phyloP scores from a whole-genome alignment of 2,113 vertebrate species.

The Bujurquina vittata region DNA sequence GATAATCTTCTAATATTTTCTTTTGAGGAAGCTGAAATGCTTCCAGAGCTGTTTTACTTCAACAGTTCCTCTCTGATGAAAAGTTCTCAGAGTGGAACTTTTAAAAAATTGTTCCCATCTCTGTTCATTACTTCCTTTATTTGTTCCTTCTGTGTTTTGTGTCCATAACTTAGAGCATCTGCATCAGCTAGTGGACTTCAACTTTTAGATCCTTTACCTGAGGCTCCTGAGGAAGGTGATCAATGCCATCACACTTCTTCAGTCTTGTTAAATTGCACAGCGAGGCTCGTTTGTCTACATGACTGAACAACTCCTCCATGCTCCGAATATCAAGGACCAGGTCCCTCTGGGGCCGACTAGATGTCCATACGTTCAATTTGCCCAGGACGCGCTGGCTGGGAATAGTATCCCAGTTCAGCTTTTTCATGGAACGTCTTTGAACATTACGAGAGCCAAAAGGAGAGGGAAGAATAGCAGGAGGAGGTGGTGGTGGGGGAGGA shows the following conservation, averaged over 20 bases:
- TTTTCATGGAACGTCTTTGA: conserved; percentile 78
- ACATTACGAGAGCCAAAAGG: conserved; percentile 26
- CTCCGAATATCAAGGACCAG: conserved; percentile 78
- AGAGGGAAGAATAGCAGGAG: background rate
- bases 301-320: conserved; percentile 86
- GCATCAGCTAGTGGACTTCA: background rate
- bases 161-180: background rate
- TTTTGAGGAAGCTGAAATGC: conserved; percentile 40
- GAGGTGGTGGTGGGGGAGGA: conserved; percentile 31
- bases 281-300: conserved; percentile 63
- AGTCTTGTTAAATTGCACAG: conserved; percentile 25
- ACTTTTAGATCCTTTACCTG: conserved; percentile 44
- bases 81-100: conserved; percentile 3
- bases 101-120: conserved; percentile 40
- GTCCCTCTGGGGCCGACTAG: conserved; percentile 60
- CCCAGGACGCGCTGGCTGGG: conserved; percentile 81
- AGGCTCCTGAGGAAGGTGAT: conserved; percentile 36
- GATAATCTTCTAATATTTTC: background rate
- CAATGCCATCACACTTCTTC: conserved; percentile 54
- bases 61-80: conserved; percentile 23
- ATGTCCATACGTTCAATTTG: conserved; percentile 83
- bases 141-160: background rate
- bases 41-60: background rate
- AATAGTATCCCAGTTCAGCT: conserved; percentile 85
- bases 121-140: conserved; percentile 24